Percentiles rank a stretch among this genome's conserved stretches.
These are phyloP conservation scores for Lochmaea capreae DNA, from an alignment of 2,888 invertebrate species.

Conservation along the genomic window DNA sequence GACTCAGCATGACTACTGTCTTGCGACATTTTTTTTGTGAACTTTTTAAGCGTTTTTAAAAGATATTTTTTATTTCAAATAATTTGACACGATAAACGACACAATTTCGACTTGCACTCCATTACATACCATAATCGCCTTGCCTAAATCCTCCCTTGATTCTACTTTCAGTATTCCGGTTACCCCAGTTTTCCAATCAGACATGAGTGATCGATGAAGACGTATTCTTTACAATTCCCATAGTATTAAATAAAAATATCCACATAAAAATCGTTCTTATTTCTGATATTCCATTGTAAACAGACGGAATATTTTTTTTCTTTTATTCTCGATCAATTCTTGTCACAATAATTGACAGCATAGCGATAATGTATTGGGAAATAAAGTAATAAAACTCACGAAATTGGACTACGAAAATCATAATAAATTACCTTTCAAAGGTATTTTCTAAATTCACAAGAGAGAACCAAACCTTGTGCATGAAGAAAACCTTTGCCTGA, in stretches of 20 bases:
- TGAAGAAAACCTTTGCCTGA: too few relatives aligned
- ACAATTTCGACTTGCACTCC: neutral
- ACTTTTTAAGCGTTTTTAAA: neutral
- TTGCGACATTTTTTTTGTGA: neutral
- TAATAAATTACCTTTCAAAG: too few relatives aligned
- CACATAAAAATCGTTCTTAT: neutral
- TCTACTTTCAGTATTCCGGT: neutral
- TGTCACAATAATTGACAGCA: neutral
- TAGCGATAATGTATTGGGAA: neutral
- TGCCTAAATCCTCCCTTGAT: constrained; percentile 7
- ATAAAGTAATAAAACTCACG: neutral
- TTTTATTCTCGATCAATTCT: neutral
- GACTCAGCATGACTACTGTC: too few relatives aligned
- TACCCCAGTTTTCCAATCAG: constrained; percentile 10
- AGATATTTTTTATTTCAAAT: neutral
- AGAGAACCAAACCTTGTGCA: too few relatives aligned
- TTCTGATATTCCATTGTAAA: neutral
- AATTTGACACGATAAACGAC: constrained; percentile 11
- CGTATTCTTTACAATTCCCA: neutral
- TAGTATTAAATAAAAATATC: constrained; percentile 6
- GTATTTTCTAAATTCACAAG: too few relatives aligned
- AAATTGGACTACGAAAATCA: neutral
- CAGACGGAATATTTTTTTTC: neutral
- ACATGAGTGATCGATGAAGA: constrained; percentile 13
- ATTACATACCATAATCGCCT: neutral